phyloP scores from a whole-genome alignment of 2,113 vertebrate species.

The Microcebus lehilahytsara region DNA sequence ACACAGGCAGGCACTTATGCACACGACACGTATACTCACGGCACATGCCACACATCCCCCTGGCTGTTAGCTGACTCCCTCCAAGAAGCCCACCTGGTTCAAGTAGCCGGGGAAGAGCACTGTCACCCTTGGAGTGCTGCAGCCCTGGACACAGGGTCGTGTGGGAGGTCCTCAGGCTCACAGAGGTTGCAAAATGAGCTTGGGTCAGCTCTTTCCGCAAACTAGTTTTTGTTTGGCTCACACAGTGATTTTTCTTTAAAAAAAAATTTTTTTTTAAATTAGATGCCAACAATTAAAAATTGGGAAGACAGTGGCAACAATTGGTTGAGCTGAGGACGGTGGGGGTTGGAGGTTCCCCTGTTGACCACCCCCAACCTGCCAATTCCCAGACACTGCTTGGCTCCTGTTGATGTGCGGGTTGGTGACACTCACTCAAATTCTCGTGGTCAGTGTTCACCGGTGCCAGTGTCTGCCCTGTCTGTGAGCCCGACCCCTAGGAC shows the following conservation, averaged over 20 bases:
- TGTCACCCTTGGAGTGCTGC: neutral
- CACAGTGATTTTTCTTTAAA: slow-evolving; percentile 17
- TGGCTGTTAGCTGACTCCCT: neutral
- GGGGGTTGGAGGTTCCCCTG: neutral
- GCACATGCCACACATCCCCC: neutral
- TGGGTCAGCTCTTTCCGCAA: neutral
- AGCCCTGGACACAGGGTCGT: neutral
- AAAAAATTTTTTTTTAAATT: neutral
- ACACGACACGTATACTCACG: neutral
- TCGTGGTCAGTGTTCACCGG: neutral
- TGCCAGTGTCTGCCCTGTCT: neutral
- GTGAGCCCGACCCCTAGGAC: neutral
- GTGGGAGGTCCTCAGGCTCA: neutral
- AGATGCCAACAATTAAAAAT: slow-evolving; percentile 43
- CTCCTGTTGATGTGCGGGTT: neutral
- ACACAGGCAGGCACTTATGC: neutral
- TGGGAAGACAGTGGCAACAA: slow-evolving; percentile 1
- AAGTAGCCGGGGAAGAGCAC: neutral
- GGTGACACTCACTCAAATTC: neutral
- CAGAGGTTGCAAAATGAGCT: neutral
- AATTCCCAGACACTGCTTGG: neutral
- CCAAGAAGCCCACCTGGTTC: neutral
- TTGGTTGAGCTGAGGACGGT: neutral
- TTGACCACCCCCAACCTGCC: neutral
- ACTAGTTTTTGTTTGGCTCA: neutral